Base-by-base conservation (phyloP, 2,888 invertebrate genomes). In the Lomographa bimaculata region DNA sequence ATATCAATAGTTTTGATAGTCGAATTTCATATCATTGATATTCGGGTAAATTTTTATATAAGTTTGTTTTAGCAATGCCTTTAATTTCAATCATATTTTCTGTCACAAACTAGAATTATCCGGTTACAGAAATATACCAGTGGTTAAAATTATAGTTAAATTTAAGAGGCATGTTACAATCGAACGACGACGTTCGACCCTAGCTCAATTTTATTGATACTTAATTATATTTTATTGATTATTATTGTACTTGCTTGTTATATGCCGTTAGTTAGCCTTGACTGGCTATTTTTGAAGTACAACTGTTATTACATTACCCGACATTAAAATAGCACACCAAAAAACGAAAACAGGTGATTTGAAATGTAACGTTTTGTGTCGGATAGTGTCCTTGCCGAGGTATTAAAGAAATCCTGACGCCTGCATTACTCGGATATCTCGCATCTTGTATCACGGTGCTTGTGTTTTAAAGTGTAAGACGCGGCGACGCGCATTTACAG, bases 131-230 rank as follows among this genome's bases (percentile, higher is more conserved):
- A 20, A 10, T 9, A 2, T 12, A 10, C n/a, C 19, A 6, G 9
- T 41, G 32, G n/a, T 35, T 35, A 18, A 12, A 42, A 37, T 36
- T 54, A 20, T 39, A 34, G 33, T 33, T 37, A 24, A 39, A 47
- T 38, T 32, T 30, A 51, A 43, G 61, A 50, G 55, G 51, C 38
- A 50, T 50, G 54, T 60, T 47, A 57, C 50, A 41, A 47, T 38
- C 57, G 44, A 60, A 64, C 57, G 67, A 60, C 64, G 73, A 69
- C 60, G 73, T 67, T 71, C 62, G 74, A 68, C 66, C 73, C 73
- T 86, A 86, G 86, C 86, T 86, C 86, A 86, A 86, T 86, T 86
- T 80, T 83, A 86, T 79, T 79, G 72, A 76, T 78, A 79, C 74
- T 76, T 78, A 74, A 73, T 69, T 72, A 71, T 74, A 56, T 50